phyloP scores from a whole-genome alignment of 2,797 vertebrate genomes.

The Coranthus polyacanthus region DNA sequence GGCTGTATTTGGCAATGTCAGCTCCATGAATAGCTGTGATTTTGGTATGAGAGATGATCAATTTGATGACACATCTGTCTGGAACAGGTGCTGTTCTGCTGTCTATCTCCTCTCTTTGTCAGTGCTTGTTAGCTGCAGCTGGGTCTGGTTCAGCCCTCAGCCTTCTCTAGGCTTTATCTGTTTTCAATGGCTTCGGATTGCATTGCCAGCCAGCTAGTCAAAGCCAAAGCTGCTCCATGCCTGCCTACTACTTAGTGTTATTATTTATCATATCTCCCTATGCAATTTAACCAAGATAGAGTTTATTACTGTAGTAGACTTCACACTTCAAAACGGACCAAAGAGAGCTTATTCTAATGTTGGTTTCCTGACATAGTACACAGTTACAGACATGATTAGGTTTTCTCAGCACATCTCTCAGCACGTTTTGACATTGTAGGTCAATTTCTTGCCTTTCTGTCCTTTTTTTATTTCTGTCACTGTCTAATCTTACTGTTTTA shows the following conservation, averaged over 20 bases:
- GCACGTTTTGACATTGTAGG: slow-evolving; percentile 16
- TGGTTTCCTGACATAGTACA: slow-evolving; percentile 9
- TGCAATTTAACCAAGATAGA: neutral
- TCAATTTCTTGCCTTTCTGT: slow-evolving; percentile 3
- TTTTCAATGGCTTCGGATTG: slow-evolving; percentile 59
- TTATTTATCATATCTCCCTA: slow-evolving; percentile 13
- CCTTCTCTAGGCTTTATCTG: slow-evolving; percentile 65
- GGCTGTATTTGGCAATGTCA: slow-evolving; percentile 62
- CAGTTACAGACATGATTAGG: slow-evolving; percentile 2
- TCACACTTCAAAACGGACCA: neutral
- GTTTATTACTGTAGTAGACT: neutral
- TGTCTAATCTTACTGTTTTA: neutral
- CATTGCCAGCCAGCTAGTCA: slow-evolving; percentile 40
- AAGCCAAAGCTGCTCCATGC: slow-evolving; percentile 21
- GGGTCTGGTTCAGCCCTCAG: slow-evolving; percentile 61
- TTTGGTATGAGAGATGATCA: slow-evolving; percentile 72
- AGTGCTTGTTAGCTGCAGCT: slow-evolving; percentile 58
- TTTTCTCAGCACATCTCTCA: slow-evolving; percentile 18
- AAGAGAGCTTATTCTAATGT: neutral
- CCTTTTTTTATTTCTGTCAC: neutral
- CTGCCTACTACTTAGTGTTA: slow-evolving; percentile 19
- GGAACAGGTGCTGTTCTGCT: slow-evolving; percentile 71
- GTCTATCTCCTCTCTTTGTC: slow-evolving; percentile 56
- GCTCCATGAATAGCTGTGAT: slow-evolving; percentile 72
- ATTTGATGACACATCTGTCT: slow-evolving; percentile 76